Evolutionary conservation across 2,797 vertebrate species (phyloP).

Genomic region (Basileuterus tristriatus): DNA sequence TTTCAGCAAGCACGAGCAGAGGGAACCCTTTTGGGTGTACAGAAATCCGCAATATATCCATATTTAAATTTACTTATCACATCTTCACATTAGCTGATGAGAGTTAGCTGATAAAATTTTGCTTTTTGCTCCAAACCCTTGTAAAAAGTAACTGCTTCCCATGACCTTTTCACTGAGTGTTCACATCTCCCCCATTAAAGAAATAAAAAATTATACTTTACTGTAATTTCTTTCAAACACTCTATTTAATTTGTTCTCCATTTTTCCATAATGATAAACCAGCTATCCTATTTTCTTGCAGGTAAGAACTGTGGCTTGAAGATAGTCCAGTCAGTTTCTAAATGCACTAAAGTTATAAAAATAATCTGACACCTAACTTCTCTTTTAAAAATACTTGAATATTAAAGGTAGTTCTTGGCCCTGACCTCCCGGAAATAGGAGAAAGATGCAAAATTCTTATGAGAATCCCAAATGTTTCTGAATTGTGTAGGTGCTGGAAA

Average conservation of each 20-base stretch:
- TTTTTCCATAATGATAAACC: background rate
- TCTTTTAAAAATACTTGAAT: background rate
- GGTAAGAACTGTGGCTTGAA: background rate
- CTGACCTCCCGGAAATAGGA: background rate
- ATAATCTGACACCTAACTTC: background rate
- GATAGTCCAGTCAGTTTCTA: background rate
- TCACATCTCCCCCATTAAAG: background rate
- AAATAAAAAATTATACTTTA: constrained; percentile 3
- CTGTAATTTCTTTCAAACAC: background rate
- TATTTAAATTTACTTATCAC: background rate
- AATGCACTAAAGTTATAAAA: background rate
- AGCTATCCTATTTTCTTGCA: background rate
- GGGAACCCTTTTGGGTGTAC: background rate
- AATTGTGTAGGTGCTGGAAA: background rate
- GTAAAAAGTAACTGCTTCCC: constrained; percentile 23
- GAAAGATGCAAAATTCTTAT: background rate
- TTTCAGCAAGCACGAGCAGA: background rate
- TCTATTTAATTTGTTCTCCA: background rate
- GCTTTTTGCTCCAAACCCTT: background rate
- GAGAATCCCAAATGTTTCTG: background rate
- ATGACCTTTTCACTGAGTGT: background rate
- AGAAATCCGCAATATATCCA: background rate
- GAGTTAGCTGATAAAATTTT: background rate
- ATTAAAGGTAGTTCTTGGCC: background rate
- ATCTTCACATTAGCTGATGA: background rate